A percentile compares a stretch with the other conserved stretches of the same genome.
Evolutionary conservation across 2,113 vertebrate species (phyloP).

Genomic region (Corythornis vintsioides): DNA sequence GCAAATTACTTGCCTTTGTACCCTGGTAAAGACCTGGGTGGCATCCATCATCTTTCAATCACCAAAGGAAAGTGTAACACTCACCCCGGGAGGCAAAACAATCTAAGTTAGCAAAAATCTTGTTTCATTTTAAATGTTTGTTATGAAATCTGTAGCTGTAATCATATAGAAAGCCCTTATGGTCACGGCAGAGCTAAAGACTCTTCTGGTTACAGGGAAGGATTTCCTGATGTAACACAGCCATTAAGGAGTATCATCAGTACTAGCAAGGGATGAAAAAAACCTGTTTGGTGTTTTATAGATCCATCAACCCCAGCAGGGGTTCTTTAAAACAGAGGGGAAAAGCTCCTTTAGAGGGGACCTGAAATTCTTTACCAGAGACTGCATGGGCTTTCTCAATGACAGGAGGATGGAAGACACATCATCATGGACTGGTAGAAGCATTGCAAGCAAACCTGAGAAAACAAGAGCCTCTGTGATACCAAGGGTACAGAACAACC

Average conservation of each 20-base stretch:
- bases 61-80: conserved; percentile 37
- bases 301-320: background rate
- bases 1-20: conserved; percentile 3
- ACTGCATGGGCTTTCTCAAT: background rate
- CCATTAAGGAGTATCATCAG: background rate
- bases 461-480: fast-evolving
- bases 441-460: background rate
- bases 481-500: background rate
- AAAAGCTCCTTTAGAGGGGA: background rate
- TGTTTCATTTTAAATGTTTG: background rate
- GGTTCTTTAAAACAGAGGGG: background rate
- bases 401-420: background rate
- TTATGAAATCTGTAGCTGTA: conserved; percentile 6
- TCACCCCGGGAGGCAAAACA: conserved; percentile 4
- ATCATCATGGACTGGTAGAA: background rate
- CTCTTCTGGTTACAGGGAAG: background rate
- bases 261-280: background rate
- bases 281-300: background rate
- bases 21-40: background rate
- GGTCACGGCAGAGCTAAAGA: background rate
- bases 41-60: conserved; percentile 20
- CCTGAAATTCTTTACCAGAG: background rate
- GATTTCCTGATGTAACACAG: background rate
- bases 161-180: background rate
- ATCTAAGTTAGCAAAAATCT: background rate